These are phyloP conservation scores for Philereme transversata DNA, from an alignment of 2,888 invertebrate genomes.

Conservation along the genomic window DNA sequence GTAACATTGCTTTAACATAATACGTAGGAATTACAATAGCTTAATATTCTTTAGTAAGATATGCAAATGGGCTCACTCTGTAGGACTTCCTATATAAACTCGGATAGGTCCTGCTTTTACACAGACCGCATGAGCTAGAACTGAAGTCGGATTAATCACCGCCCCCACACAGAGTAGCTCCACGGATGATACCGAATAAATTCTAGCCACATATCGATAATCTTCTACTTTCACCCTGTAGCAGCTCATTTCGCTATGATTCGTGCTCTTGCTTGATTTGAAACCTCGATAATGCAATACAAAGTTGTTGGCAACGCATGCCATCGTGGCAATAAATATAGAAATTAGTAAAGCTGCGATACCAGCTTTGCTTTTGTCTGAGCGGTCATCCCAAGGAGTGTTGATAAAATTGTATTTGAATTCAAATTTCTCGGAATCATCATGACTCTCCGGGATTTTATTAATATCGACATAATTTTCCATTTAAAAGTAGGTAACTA, in stretches of 20 bases:
- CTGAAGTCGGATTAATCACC: conserved; percentile 56
- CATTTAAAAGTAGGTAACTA: conserved; percentile 34
- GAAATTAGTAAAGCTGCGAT: conserved; percentile 56
- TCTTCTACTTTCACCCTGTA: conserved; percentile 60
- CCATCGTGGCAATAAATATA: conserved; percentile 60
- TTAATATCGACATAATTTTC: conserved; percentile 50
- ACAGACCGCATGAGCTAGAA: conserved; percentile 65
- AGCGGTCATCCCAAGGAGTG: conserved; percentile 70
- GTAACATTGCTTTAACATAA: no score
- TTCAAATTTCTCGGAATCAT: conserved; percentile 49
- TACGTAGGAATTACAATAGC: no score
- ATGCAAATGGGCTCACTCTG: conserved; percentile 51
- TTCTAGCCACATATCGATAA: conserved; percentile 62
- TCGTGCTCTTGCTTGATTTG: conserved; percentile 23
- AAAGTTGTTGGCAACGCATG: conserved; percentile 59
- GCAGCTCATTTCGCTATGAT: conserved; percentile 53
- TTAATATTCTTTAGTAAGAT: no score
- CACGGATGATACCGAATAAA: conserved; percentile 59
- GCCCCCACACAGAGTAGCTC: conserved; percentile 71
- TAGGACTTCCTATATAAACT: conserved; percentile 57
- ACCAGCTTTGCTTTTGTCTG: conserved; percentile 61
- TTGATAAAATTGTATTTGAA: conserved; percentile 65
- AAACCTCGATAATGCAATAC: conserved; percentile 58
- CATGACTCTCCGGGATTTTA: conserved; percentile 50
- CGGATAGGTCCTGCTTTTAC: conserved; percentile 62